These are phyloP conservation scores for Spea multiplicata DNA, from an alignment of 2,113 vertebrate species.

Conservation along the genomic window DNA sequence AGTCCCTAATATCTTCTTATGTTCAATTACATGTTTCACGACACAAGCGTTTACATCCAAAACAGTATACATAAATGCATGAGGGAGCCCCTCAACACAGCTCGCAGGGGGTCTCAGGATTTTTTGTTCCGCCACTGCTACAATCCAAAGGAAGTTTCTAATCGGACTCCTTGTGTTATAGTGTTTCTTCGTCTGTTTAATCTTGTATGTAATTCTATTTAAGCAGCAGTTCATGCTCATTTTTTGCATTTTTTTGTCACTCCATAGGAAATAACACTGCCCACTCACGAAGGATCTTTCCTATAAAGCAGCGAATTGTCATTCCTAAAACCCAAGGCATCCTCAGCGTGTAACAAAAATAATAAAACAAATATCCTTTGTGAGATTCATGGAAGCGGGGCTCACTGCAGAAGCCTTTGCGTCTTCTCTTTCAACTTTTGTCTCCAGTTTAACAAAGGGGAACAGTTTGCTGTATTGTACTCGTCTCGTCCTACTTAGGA, in stretches of 20 bases:
- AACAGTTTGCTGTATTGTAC: constrained; percentile 39
- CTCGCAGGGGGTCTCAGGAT: too few relatives aligned
- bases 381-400: constrained; percentile 7
- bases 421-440: constrained; percentile 43
- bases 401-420: constrained; percentile 9
- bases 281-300: neutral
- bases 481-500: constrained; percentile 20
- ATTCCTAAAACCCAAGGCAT: neutral
- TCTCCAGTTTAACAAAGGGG: constrained; percentile 27
- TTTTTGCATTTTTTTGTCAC: neutral
- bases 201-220: too few relatives aligned
- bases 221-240: neutral
- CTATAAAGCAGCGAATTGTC: constrained; percentile 35
- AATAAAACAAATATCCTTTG: constrained; percentile 41
- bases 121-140: too few relatives aligned
- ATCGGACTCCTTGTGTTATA: too few relatives aligned
- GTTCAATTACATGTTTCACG: too few relatives aligned
- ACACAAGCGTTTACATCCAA: too few relatives aligned
- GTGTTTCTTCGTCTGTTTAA: too few relatives aligned
- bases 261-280: constrained; percentile 19
- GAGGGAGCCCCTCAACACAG: too few relatives aligned
- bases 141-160: too few relatives aligned
- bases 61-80: too few relatives aligned
- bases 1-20: too few relatives aligned
- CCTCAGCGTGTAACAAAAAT: neutral